Conservation (phyloP, 1,140 invertebrate genomes). For the Argopecten irradians region DNA sequence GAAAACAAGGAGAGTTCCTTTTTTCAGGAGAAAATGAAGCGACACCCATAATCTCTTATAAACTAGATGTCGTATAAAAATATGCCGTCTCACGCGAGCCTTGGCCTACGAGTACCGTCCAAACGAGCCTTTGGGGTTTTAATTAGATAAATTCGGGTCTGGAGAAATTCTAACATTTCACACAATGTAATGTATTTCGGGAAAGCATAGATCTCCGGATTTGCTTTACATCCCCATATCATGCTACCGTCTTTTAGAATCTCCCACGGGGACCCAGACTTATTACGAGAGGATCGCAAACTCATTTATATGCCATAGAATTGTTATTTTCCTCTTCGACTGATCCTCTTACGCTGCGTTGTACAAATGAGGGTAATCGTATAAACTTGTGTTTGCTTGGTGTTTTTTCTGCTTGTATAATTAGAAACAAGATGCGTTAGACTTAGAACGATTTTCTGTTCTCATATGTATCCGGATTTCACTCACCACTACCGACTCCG, state of each 20-base stretch:
- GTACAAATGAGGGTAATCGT: constrained; percentile 9
- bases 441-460: not conserved
- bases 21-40: not conserved
- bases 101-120: not conserved
- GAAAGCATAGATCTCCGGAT: constrained; percentile 28
- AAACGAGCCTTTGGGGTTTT: constrained; percentile 26
- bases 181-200: constrained; percentile 36
- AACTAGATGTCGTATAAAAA: constrained; percentile 4
- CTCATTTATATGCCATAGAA: constrained; percentile 32
- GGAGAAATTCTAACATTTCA: constrained; percentile 32
- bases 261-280: constrained; percentile 32
- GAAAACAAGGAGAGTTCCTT: not conserved
- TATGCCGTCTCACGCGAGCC: constrained; percentile 29
- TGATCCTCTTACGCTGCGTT: not conserved
- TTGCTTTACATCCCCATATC: constrained; percentile 36
- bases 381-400: constrained; percentile 17
- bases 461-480: constrained; percentile 15
- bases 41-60: constrained; percentile 16
- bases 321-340: not conserved
- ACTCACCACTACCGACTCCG: not conserved
- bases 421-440: constrained; percentile 1
- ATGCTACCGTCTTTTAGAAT: constrained; percentile 38
- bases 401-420: constrained; percentile 21
- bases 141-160: constrained; percentile 38
- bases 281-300: constrained; percentile 38